Percentiles rank a stretch among this genome's conserved stretches.
These are phyloP conservation scores for Ruditapes philippinarum DNA, from an alignment of 1,140 invertebrate genomes.

Conservation along the genomic window DNA sequence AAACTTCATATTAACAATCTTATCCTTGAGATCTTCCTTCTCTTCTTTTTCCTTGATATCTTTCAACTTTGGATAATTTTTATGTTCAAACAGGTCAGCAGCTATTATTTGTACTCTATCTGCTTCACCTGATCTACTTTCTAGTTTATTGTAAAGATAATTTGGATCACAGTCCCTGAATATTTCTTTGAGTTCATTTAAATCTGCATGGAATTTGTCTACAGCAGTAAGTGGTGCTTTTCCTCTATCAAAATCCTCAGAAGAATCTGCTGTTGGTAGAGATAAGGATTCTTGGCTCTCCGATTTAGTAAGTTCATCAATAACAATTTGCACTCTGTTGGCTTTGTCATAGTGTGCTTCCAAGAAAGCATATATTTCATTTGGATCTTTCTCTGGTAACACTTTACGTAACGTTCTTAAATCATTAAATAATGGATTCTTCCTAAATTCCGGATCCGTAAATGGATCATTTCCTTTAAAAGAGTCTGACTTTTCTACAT, in stretches of 20 bases:
- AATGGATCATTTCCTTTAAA: conserved; percentile 57
- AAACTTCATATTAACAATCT: conserved; percentile 83
- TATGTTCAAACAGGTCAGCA: conserved; percentile 85
- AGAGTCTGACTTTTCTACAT: conserved; percentile 35
- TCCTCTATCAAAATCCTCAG: conserved; percentile 42
- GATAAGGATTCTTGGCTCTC: conserved; percentile 67
- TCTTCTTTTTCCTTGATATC: conserved; percentile 83
- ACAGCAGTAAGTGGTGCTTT: conserved; percentile 49
- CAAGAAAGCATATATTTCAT: conserved; percentile 84
- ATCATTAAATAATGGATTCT: conserved; percentile 80
- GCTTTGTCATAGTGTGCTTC: conserved; percentile 81
- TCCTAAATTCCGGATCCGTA: conserved; percentile 71
- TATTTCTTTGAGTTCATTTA: conserved; percentile 83
- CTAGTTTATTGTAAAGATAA: conserved; percentile 86
- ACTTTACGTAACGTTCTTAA: conserved; percentile 81
- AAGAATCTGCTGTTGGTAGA: conserved; percentile 9
- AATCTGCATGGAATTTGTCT: conserved; percentile 86
- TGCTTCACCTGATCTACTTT: conserved; percentile 63
- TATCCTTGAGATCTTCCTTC: conserved; percentile 74
- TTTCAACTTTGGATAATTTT: conserved; percentile 88
- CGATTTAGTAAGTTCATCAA: conserved; percentile 79
- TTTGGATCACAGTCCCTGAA: conserved; percentile 88
- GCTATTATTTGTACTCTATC: conserved; percentile 78
- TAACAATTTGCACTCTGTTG: conserved; percentile 81
- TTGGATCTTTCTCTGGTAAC: conserved; percentile 80